Base-by-base conservation (phyloP, 2,888 invertebrate species). In the Drosophila atroscutellata region DNA sequence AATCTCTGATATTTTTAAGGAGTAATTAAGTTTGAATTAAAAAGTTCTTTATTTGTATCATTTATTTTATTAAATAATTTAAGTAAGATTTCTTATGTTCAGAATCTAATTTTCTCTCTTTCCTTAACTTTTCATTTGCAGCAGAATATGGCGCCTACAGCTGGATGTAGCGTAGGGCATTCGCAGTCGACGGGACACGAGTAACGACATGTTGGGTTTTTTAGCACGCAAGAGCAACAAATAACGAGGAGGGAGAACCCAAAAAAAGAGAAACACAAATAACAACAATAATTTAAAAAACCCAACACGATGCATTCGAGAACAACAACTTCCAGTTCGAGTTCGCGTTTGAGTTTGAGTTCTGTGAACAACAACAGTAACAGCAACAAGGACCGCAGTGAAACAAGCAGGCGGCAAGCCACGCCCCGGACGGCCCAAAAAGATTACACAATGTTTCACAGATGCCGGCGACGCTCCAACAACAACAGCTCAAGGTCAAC, bases 401-500 rank as follows among this genome's bases (percentile, higher is more conserved):
- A 47, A 68, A 49, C 59, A 42, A 60, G 36, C 68, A 71, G 61
- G 37, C 51, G 56, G 37, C 50, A 52, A 15, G 69, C 62, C 61
- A 83, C 76, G 66, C 77, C 76, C 63, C 58, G 45, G 34, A 70
- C 66, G 62, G 58, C 75, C 66, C 56, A 66, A 36, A 86, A 82
- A 74, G 83, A 86, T 76, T 85, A 88, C 65, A 88, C 89, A 77
- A 87, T 88, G 83, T 87, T 83, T 70, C 86, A 90, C 67, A 82
- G 86, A 71, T 90, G 86, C 66, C 83, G 86, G 62, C 83, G 88
- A 77, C 89, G 90, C 50, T 60, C 39, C 26, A 59, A 60, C 76
- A 55, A 47, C 34, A 59, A 4, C 60, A 42, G n/a, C 56, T 56
- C 56, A 56, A 56, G 56, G 56, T 62, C 49, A 57, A 39, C 56